These are phyloP conservation scores for Rafetus swinhoei DNA, from an alignment of 2,113 vertebrate genomes.

Conservation along the genomic window DNA sequence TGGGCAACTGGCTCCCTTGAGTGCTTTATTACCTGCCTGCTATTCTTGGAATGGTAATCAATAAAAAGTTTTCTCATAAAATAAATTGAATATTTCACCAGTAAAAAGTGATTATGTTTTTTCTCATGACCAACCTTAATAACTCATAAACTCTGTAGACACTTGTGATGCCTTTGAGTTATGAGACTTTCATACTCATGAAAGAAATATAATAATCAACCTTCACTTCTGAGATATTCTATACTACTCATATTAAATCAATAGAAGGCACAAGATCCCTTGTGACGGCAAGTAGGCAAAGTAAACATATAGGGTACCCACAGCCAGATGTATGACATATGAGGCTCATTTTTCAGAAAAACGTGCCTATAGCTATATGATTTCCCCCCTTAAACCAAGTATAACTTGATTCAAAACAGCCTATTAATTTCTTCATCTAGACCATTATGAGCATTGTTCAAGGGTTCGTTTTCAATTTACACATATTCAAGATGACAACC, in stretches of 20 bases:
- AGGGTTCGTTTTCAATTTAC: background rate
- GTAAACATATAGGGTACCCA: slow-evolving; percentile 1
- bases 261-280: slow-evolving; percentile 3
- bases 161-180: slow-evolving; percentile 47
- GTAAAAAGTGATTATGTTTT: slow-evolving; percentile 54
- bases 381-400: background rate
- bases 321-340: background rate
- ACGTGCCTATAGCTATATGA: background rate
- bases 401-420: background rate
- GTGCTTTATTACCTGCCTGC: slow-evolving; percentile 52
- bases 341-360: slow-evolving; percentile 9
- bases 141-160: slow-evolving; percentile 35
- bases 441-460: background rate
- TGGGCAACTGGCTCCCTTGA: background rate
- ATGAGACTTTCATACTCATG: slow-evolving; percentile 42
- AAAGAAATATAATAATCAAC: slow-evolving; percentile 52
- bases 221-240: slow-evolving; percentile 27
- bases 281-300: slow-evolving; percentile 1
- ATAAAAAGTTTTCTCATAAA: slow-evolving; percentile 66
- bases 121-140: slow-evolving; percentile 47
- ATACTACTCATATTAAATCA: slow-evolving; percentile 1
- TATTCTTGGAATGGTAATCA: slow-evolving; percentile 48
- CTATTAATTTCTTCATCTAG: background rate
- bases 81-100: slow-evolving; percentile 63
- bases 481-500: background rate